phyloP scores from a whole-genome alignment of 2,797 vertebrate genomes.

The Sebastes miniatus region DNA sequence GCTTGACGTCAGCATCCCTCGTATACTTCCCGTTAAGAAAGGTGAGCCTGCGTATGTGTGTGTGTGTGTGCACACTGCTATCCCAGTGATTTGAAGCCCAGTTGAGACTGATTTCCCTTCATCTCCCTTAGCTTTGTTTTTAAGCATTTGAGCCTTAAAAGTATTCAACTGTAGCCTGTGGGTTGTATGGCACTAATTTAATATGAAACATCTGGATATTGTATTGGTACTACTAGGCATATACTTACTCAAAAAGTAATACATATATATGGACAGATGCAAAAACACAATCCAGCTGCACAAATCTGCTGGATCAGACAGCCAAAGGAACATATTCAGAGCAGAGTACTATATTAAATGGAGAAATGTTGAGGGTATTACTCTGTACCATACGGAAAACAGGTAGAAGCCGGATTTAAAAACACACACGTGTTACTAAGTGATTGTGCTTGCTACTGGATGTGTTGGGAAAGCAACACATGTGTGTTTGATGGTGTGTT shows the following conservation, averaged over 20 bases:
- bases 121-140: constrained; percentile 1
- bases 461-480: neutral
- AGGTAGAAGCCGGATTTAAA: neutral
- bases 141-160: constrained; percentile 4
- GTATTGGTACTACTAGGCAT: neutral
- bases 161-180: constrained; percentile 6
- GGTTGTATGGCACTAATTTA: neutral
- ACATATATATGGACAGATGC: neutral
- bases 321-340: neutral
- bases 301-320: neutral
- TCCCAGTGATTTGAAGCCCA: constrained; percentile 19
- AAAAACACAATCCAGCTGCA: constrained; percentile 4
- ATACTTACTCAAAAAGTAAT: neutral
- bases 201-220: constrained; percentile 42
- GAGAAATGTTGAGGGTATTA: neutral
- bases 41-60: constrained; percentile 24
- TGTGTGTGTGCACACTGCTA: neutral
- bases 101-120: constrained; percentile 1
- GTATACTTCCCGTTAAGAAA: constrained; percentile 50
- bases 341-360: neutral
- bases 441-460: constrained; percentile 23
- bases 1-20: constrained; percentile 57
- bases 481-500: neutral
- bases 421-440: neutral
- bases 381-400: neutral